These are phyloP conservation scores for Anoplophora glabripennis DNA, from an alignment of 1,140 invertebrate genomes.

Conservation along the genomic window DNA sequence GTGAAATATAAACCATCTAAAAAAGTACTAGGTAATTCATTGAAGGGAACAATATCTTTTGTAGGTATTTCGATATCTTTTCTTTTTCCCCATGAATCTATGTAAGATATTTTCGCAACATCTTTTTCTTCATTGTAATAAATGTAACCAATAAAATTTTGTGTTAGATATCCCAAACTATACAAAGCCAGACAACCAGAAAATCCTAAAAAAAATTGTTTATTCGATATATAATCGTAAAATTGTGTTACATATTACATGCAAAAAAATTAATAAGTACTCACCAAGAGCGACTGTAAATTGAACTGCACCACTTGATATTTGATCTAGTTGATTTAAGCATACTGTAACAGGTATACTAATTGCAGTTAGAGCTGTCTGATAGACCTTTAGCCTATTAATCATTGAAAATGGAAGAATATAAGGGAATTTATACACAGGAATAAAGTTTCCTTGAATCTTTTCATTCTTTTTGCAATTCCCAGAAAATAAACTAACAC, in stretches of 20 bases:
- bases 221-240: not conserved
- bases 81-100: constrained; percentile 57
- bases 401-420: constrained; percentile 30
- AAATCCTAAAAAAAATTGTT: constrained; percentile 46
- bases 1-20: constrained; percentile 47
- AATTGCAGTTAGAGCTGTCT: constrained; percentile 26
- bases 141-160: constrained; percentile 56
- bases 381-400: constrained; percentile 38
- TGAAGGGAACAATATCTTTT: constrained; percentile 52
- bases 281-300: not conserved
- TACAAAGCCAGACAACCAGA: constrained; percentile 47
- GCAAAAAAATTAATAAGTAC: not conserved
- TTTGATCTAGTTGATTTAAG: constrained; percentile 4
- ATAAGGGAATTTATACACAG: constrained; percentile 39
- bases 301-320: not conserved
- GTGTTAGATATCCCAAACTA: constrained; percentile 47
- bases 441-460: constrained; percentile 18
- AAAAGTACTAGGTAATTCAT: constrained; percentile 45
- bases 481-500: not conserved
- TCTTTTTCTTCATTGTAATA: constrained; percentile 55
- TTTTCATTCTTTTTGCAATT: not conserved
- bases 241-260: not conserved
- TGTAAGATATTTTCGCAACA: constrained; percentile 54
- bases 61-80: constrained; percentile 49
- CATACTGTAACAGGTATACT: constrained; percentile 12